Evolutionary conservation across 30 jellyfish, hydroid and myxozoan species (phyloP), one percentile per base, ranked within the genome.

Genomic region (Calvadosia cruxmelitensis): DNA sequence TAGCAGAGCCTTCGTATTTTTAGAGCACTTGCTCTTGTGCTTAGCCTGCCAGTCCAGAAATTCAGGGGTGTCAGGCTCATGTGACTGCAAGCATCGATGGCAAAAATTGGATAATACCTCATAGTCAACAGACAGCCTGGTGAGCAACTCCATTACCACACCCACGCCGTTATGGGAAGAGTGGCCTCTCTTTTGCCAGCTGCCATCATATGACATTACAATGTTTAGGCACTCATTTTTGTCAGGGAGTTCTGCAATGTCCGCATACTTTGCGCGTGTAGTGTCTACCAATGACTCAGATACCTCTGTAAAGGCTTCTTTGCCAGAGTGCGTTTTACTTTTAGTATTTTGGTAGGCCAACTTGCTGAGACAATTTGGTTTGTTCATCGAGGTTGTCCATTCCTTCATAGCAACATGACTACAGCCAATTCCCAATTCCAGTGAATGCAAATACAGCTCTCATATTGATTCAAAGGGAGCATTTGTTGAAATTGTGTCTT

Each of bases 101-200:
- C 83, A 72, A 51, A 20, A 72, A 28, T 72, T 75, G 35, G 70
- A 3, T n/a, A 66, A 2, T 1, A 66, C 78, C 30, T 64, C 85
- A 75, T 32, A 63, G 62, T 75, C 85, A 23, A 75, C 53, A 29
- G 79, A 79, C 78, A 76, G 74, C 20, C 85, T 78, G 31, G 78
- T 75, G 1, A 75, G 31, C 50, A 75, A 51, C 5, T 66, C 79
- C 12, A 66, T 76, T 23, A 76, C 87, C 23, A 66, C 49, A 26
- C 67, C 79, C 66, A 66, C 1, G 23, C 87, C 87, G 67, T 49
- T 66, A 32, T 76, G 87, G n/a, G 79, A 76, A 61, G 74, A 65
- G 33, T 76, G 73, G 23, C 85, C 85, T 32, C 85, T 48, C 50
- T 75, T 73, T 29, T 73, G 83, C 83, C 68, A 57, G 13, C 75